Percentiles rank a stretch among this genome's conserved stretches.
Conservation (phyloP, 2,888 invertebrate genomes). For the Eupithecia vulgata region DNA sequence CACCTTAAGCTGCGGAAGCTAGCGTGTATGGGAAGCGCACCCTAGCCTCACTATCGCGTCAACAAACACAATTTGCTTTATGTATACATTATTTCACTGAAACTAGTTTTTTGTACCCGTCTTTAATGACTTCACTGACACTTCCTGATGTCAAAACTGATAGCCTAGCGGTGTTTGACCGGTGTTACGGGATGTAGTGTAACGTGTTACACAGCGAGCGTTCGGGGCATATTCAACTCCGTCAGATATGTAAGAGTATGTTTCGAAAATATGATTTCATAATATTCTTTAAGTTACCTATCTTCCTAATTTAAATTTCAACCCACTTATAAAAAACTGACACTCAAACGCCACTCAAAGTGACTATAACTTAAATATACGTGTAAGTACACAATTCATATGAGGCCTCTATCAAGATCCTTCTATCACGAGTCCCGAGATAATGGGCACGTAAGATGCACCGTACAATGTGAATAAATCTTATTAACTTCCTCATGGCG, state of each 20-base stretch:
- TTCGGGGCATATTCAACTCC: no score
- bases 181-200: neutral
- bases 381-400: slow-evolving; percentile 6
- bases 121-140: slow-evolving; percentile 16
- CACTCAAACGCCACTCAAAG: neutral
- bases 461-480: slow-evolving; percentile 53
- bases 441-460: slow-evolving; percentile 42
- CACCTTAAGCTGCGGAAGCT: slow-evolving; percentile 37
- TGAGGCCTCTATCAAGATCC: slow-evolving; percentile 31
- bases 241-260: no score
- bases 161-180: neutral
- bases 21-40: slow-evolving; percentile 31
- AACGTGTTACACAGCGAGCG: neutral
- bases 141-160: neutral
- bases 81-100: slow-evolving; percentile 3
- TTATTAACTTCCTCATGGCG: slow-evolving; percentile 60
- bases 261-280: no score
- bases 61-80: slow-evolving; percentile 6
- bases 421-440: slow-evolving; percentile 31
- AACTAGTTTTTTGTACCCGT: slow-evolving; percentile 14
- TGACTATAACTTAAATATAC: neutral
- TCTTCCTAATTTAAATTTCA: neutral
- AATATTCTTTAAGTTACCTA: neutral
- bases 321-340: neutral
- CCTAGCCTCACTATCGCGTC: slow-evolving; percentile 31